phyloP scores from a whole-genome alignment of 92 coral and sea anemone genomes.

The Paramuricea clavata region DNA sequence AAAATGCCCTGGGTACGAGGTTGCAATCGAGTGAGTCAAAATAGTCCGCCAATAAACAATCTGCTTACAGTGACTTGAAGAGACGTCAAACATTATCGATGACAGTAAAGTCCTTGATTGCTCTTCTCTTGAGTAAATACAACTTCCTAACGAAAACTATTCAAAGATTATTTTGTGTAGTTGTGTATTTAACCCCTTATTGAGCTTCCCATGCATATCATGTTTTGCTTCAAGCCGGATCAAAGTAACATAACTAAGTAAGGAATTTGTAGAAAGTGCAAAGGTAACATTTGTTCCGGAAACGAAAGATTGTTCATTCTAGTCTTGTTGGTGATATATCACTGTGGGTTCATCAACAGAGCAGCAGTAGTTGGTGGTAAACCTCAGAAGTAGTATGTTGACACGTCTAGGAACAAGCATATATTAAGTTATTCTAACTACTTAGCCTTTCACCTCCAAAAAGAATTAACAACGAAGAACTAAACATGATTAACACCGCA shows the following conservation, averaged over 20 bases:
- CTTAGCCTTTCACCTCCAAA: no score
- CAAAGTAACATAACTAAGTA: background rate
- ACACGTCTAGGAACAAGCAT: no score
- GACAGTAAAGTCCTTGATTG: background rate
- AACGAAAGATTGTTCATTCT: no score
- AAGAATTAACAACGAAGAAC: no score
- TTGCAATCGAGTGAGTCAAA: background rate
- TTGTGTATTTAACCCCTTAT: slow-evolving; percentile 1
- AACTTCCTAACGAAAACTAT: background rate
- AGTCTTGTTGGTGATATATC: no score
- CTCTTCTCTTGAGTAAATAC: background rate
- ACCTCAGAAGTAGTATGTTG: no score
- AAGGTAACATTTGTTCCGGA: background rate
- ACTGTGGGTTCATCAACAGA: no score
- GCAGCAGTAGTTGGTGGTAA: no score
- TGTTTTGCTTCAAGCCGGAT: background rate
- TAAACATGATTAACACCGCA: no score
- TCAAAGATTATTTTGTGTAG: background rate
- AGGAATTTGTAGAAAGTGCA: background rate
- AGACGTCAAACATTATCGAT: background rate
- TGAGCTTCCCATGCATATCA: background rate
- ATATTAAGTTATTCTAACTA: no score
- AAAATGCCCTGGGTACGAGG: no score
- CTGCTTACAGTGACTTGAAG: background rate
- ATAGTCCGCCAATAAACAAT: background rate